Percentiles rank a stretch among this genome's conserved stretches.
Evolutionary conservation across 2,888 invertebrate genomes (phyloP).

Genomic region (Geotrupes spiniger): DNA sequence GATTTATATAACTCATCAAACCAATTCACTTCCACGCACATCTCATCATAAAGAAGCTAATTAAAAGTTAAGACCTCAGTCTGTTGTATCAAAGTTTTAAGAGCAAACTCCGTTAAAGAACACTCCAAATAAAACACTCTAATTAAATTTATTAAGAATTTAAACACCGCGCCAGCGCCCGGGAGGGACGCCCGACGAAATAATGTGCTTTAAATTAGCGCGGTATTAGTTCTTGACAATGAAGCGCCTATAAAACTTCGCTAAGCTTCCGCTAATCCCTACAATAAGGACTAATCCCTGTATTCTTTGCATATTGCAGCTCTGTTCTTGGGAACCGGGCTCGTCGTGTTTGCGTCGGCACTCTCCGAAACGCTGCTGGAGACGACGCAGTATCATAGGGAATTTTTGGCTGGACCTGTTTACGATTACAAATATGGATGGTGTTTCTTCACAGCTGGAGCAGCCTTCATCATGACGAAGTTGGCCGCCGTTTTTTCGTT

Average conservation of each 20-base stretch:
- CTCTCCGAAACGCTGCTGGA: constrained; percentile 60
- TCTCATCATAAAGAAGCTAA: no score
- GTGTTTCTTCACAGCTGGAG: constrained; percentile 61
- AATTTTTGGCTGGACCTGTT: constrained; percentile 39
- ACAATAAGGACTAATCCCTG: background rate
- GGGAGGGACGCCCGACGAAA: no score
- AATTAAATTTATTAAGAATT: no score
- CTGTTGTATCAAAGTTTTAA: no score
- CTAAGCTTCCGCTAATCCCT: background rate
- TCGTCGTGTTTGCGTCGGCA: constrained; percentile 60
- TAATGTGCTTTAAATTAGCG: no score
- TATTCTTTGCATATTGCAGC: constrained; percentile 50
- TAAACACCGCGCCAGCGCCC: no score
- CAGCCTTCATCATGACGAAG: constrained; percentile 59
- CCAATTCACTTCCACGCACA: no score
- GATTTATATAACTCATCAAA: no score
- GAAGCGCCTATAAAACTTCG: constrained; percentile 1
- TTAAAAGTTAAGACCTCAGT: no score
- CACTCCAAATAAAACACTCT: no score
- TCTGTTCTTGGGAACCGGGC: constrained; percentile 58
- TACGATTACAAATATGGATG: constrained; percentile 60
- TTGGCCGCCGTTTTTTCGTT: constrained; percentile 58
- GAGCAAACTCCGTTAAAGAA: no score
- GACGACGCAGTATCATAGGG: constrained; percentile 48
- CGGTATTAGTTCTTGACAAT: constrained; percentile 1